Conservation (phyloP, 2,113 vertebrate genomes). For the Aegithalos caudatus region DNA sequence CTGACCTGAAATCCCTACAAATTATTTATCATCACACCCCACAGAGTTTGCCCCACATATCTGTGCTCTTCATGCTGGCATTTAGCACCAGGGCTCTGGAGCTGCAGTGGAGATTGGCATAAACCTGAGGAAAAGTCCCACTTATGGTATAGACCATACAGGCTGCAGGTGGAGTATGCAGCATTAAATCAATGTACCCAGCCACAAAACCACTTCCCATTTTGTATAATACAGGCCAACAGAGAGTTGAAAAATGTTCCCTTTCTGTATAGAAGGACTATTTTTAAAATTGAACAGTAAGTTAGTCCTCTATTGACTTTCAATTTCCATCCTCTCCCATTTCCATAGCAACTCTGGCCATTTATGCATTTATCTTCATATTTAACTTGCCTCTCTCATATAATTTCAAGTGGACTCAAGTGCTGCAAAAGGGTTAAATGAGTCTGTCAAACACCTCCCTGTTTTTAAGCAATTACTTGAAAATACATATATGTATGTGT, state of each 20-base stretch:
- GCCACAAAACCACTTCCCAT: conserved; percentile 23
- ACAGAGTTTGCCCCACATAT: neutral
- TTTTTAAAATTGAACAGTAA: conserved; percentile 64
- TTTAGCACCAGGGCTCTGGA: neutral
- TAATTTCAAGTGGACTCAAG: conserved; percentile 59
- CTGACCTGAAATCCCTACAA: neutral
- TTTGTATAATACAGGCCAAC: conserved; percentile 19
- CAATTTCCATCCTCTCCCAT: conserved; percentile 69
- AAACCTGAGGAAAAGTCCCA: neutral
- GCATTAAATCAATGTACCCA: neutral
- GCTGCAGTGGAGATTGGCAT: neutral
- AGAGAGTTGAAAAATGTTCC: conserved; percentile 50
- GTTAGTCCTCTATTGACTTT: conserved; percentile 76
- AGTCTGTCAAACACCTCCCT: neutral
- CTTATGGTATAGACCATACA: neutral
- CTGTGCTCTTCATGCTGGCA: neutral
- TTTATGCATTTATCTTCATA: conserved; percentile 74
- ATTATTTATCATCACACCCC: neutral
- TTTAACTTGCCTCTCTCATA: conserved; percentile 68
- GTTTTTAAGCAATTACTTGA: conserved; percentile 65
- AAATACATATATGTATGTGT: neutral
- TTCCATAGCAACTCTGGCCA: conserved; percentile 76
- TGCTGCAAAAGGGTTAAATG: conserved; percentile 65
- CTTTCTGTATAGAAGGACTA: conserved; percentile 32
- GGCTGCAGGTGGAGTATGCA: neutral